Evolutionary conservation across 2,888 invertebrate species (phyloP).

Genomic region (Dendrolimus pini): DNA sequence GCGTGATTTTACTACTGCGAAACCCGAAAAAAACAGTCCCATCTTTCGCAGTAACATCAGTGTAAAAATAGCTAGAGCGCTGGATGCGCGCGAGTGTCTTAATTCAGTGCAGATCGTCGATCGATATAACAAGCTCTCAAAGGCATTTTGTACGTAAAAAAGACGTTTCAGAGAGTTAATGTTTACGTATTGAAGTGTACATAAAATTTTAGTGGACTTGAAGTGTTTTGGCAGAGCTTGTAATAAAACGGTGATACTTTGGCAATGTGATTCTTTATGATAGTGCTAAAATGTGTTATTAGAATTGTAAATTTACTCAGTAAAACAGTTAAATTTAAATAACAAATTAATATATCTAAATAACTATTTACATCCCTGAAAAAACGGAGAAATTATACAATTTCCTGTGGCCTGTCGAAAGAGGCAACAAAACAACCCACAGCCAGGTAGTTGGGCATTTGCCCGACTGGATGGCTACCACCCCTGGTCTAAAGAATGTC

Average conservation of each 20-base stretch:
- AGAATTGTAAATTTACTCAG: no score
- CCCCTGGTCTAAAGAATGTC: no score
- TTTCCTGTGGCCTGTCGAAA: no score
- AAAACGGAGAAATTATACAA: no score
- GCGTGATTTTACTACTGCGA: no score
- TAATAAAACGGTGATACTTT: neutral
- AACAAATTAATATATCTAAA: no score
- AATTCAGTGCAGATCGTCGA: slow-evolving; percentile 22
- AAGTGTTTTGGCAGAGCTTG: slow-evolving; percentile 6
- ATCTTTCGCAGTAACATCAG: slow-evolving; percentile 16
- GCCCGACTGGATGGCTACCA: no score
- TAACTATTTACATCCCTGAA: no score
- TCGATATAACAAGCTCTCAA: slow-evolving; percentile 10
- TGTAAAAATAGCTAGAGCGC: slow-evolving; percentile 24
- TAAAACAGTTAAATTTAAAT: no score
- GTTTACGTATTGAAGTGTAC: slow-evolving; percentile 16
- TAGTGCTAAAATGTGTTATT: slow-evolving; percentile 3
- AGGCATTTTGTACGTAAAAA: slow-evolving; percentile 6
- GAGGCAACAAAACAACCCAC: no score
- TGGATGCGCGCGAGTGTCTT: slow-evolving; percentile 18
- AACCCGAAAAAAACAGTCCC: slow-evolving; percentile 3
- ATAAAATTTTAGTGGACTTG: slow-evolving; percentile 10
- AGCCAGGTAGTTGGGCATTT: no score
- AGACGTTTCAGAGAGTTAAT: slow-evolving; percentile 6
- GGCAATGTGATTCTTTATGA: slow-evolving; percentile 8